Base-by-base conservation (phyloP, 2,888 invertebrate genomes). In the Marasmarcha lunaedactyla region DNA sequence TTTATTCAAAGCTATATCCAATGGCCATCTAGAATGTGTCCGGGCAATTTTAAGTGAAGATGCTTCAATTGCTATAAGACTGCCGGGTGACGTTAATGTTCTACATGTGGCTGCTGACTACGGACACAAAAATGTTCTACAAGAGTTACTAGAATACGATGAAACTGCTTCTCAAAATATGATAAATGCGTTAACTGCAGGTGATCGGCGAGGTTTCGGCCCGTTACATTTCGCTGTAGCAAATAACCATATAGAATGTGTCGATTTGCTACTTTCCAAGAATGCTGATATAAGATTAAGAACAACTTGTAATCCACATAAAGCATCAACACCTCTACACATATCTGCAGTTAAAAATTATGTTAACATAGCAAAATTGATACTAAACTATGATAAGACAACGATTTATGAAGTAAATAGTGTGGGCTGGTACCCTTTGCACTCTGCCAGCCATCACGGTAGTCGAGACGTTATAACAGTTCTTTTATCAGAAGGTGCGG, bases 71-170 rank as follows among this genome's bases (percentile, higher is more conserved):
- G 71, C 71, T 49, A 60, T 73, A 11, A 69, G 60, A 36, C 51
- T 85, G 34, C 71, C 73, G 11, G 79, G 79, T 12, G 68, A 83
- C 14, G 63, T 78, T 0, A 89, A 85, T 33, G 81, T 88, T 36
- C 63, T 89, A n/a, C 88, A 89, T 46, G 63, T 86, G 42, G 88
- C 89, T 26, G 84, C 87, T 33, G 85, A 84, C 49, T 57, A 74
- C 46, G 87, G 88, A 0, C 73, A 86, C 42, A 48, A 71, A 12
- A 79, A 84, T 39, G 85, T 88, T 51, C 71, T 89, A 7, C 76
- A 76, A 54, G 60, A 72, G 14, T 62, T 89, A 34, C 52, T 89
- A 15, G 70, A 73, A 53, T 55, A 73, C 55, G 57, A 85, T 55
- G 58, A 78, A 61, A 46, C 55, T 12, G 50, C 73, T 2, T 64